Evolutionary conservation across 2,888 invertebrate species (phyloP), one percentile per base, ranked within the genome.

Genomic region (Ormyrus labotus): DNA sequence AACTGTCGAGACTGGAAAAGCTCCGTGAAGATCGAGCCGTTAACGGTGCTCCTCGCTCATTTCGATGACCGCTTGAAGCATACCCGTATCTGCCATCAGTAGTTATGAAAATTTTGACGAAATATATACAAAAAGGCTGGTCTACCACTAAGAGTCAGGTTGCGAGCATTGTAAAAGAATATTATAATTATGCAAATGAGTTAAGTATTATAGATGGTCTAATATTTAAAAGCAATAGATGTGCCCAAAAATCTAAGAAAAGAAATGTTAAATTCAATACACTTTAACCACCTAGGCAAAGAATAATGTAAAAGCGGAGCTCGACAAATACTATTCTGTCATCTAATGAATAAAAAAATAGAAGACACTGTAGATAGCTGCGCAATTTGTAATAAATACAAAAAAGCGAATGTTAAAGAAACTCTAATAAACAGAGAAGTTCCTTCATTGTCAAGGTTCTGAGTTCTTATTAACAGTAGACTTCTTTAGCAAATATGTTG

Each of bases 201-300:
- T 60, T 84, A 11, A 75, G 74, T 48, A 53, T 80, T 55, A 69
- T 75, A 61, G 70, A 83, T 47, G 83, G 80, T 11, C 69, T 84
- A 71, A 63, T 85, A 13, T 84, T 83, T 58, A 83, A 83, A 72
- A 76, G 76, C 57, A 53, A 78, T 47, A 74, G 80, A 73, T 65
- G 82, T 85, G 10, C 83, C 84, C 45, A 75, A 76, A 70, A 72
- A 47, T 9, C 61, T 82, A 75, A 77, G 83, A 79, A 78, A 82
- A 34, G 80, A 81, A 63, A 83, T 87, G 61, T 83, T 87, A 50
- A 63, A 82, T 7, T 80, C 75, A 73, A 77, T 86, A 57, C 85
- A 87, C 70, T 85, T 85, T 78, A 79, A 83, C 5, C 87, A 88
- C 74, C 72, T 84, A 70, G 85, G 86, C 0, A 82, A 84, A 47